A percentile compares a stretch with the other conserved stretches of the same genome.
These are phyloP conservation scores for Neopipo cinnamomea DNA, from an alignment of 2,113 vertebrate species.

Conservation along the genomic window DNA sequence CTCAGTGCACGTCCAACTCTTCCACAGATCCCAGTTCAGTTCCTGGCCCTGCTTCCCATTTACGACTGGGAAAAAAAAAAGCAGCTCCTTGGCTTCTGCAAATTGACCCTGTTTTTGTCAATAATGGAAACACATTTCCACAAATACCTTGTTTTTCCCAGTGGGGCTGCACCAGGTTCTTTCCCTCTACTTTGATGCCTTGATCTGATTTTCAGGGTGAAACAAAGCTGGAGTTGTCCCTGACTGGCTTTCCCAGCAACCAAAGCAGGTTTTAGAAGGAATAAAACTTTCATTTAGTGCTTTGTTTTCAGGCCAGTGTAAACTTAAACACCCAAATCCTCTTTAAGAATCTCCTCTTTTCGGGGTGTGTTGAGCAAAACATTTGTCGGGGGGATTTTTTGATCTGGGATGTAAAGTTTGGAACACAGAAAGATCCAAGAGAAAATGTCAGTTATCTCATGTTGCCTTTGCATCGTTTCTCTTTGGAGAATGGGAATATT, in stretches of 20 bases:
- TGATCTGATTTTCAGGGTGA: background rate
- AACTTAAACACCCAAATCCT: background rate
- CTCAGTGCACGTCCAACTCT: fast-evolving
- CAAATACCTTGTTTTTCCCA: background rate
- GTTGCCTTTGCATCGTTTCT: fast-evolving
- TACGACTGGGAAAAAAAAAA: background rate
- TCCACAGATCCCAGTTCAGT: background rate
- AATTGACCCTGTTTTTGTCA: fast-evolving
- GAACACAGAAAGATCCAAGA: background rate
- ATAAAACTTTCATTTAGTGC: background rate
- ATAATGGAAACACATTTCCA: background rate
- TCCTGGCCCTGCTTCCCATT: no score
- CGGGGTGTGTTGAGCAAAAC: background rate
- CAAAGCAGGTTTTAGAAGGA: background rate
- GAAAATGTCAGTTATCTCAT: fast-evolving
- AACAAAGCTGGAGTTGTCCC: background rate
- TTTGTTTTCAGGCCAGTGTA: background rate
- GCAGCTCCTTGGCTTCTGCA: background rate
- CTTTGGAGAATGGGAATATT: background rate
- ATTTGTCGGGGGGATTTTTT: fast-evolving
- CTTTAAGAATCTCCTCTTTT: background rate
- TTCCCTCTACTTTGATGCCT: background rate
- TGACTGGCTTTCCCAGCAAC: background rate
- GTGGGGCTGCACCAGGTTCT: no score
- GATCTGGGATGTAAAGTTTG: background rate